Conservation (phyloP, 2,888 invertebrate genomes). For the Melieria picta region DNA sequence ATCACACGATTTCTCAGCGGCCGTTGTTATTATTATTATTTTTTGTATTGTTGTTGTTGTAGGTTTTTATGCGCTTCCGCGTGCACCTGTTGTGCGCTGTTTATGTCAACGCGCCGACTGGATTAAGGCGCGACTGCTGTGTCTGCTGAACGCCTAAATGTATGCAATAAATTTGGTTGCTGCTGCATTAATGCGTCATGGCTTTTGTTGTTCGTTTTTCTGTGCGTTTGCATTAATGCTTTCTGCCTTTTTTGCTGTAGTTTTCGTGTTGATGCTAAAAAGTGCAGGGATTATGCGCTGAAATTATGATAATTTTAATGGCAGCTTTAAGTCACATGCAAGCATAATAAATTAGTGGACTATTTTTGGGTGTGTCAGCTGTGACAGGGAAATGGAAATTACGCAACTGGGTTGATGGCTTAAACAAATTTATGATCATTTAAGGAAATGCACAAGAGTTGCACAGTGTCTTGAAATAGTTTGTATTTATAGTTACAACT, state of each 20-base stretch:
- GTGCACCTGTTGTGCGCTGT: neutral
- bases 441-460: too few species aligned
- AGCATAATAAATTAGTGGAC: slow-evolving; percentile 13
- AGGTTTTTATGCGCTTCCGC: neutral
- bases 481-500: too few species aligned
- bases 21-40: neutral
- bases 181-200: slow-evolving; percentile 31
- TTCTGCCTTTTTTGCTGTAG: too few species aligned
- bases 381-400: too few species aligned
- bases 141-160: slow-evolving; percentile 30
- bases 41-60: neutral
- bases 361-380: neutral
- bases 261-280: neutral
- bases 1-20: neutral
- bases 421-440: too few species aligned
- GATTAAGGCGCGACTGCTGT: slow-evolving; percentile 14
- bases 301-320: slow-evolving; percentile 24
- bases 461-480: too few species aligned
- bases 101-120: neutral
- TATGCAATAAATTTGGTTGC: slow-evolving; percentile 22
- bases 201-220: slow-evolving; percentile 1
- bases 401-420: too few species aligned
- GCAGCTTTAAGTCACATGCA: slow-evolving; percentile 1
- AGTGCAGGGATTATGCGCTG: slow-evolving; percentile 1
- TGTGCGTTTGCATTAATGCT: neutral